These are phyloP conservation scores for Cercopithecus petaurista DNA, from an alignment of 2,797 vertebrate species.

Conservation along the genomic window DNA sequence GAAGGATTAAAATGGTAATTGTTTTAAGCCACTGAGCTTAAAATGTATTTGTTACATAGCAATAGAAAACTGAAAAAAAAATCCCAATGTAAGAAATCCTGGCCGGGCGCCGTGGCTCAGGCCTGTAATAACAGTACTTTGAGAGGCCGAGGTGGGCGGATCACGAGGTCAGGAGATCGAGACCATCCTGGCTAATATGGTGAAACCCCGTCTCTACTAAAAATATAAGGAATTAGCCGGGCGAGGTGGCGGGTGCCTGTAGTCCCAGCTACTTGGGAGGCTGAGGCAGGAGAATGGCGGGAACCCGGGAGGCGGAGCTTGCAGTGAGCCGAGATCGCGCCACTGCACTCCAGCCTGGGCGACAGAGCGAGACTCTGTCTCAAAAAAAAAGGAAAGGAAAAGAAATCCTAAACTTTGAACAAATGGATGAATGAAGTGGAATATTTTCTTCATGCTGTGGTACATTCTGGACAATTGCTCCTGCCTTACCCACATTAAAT, in stretches of 20 bases:
- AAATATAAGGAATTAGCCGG: no score
- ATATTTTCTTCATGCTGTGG: neutral
- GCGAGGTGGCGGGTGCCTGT: no score
- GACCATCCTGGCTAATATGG: no score
- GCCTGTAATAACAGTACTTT: no score
- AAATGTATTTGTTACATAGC: neutral
- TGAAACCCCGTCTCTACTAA: no score
- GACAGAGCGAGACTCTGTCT: accelerated
- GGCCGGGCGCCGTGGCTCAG: accelerated
- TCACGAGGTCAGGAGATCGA: no score
- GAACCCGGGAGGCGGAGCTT: no score
- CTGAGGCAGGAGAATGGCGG: no score
- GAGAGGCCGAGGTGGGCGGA: no score
- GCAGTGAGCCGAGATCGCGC: accelerated
- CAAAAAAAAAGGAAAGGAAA: neutral
- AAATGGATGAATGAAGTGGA: neutral
- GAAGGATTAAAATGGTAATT: neutral
- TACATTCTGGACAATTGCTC: neutral
- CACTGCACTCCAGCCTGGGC: no score
- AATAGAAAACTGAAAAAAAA: neutral
- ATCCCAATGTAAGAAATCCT: neutral
- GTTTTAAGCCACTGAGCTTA: neutral
- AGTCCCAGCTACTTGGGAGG: no score
- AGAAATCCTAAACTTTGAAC: neutral
- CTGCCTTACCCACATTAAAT: neutral